Conservation (phyloP, 2,797 vertebrate genomes). For the Hydrolagus colliei region DNA sequence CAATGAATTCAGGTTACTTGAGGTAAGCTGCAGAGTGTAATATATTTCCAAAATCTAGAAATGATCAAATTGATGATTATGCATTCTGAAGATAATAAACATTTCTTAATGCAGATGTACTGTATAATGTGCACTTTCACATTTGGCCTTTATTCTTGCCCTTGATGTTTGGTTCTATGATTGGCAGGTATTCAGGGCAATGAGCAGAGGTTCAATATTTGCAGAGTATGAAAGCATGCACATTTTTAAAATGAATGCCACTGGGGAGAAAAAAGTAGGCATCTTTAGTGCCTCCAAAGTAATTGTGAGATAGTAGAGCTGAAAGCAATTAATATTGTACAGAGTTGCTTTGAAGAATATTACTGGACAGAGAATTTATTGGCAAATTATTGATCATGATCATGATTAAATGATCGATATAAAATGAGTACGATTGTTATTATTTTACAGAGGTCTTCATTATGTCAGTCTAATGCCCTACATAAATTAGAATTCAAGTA, state of each 20-base stretch:
- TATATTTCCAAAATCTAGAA: not conserved
- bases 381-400: not conserved
- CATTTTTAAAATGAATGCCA: not conserved
- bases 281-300: not conserved
- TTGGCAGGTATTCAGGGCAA: not conserved
- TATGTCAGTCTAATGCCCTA: not conserved
- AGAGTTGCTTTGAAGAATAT: conserved; percentile 2
- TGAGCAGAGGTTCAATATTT: not conserved
- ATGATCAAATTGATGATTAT: not conserved
- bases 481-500: not conserved
- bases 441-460: not conserved
- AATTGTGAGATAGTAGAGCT: not conserved
- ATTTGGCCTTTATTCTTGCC: not conserved
- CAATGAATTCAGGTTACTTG: not conserved
- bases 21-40: not conserved
- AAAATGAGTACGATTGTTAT: too few relatives aligned
- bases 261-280: not conserved
- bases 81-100: not conserved
- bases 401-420: too few relatives aligned
- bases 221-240: not conserved
- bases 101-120: not conserved
- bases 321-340: not conserved
- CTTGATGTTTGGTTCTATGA: not conserved
- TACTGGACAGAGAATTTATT: conserved; percentile 20
- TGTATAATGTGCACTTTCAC: not conserved